Evolutionary conservation across 2,113 vertebrate genomes (phyloP).

Genomic region (Brevimyrus niger): DNA sequence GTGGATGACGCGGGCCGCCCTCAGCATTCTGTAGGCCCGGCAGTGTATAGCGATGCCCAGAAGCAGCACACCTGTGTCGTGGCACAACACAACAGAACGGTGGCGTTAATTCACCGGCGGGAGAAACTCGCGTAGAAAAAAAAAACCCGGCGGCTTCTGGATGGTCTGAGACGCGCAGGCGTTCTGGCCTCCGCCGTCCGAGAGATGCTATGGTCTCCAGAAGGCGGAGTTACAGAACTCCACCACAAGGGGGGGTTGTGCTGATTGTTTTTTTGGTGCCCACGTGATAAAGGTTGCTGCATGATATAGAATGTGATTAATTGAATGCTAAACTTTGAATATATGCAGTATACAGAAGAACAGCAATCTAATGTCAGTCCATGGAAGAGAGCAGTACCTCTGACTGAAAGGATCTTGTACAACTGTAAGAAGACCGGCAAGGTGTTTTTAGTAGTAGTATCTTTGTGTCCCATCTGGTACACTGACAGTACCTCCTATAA

Average conservation of each 20-base stretch:
- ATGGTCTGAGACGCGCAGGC: not conserved
- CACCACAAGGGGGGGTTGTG: not conserved
- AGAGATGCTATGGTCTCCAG: not conserved
- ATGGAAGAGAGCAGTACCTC: not conserved
- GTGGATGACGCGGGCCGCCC: slow-evolving; percentile 58
- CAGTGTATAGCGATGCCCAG: slow-evolving; percentile 61
- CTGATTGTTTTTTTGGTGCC: not conserved
- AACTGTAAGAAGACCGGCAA: not conserved
- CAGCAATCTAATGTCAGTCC: not conserved
- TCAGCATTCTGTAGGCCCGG: slow-evolving; percentile 63
- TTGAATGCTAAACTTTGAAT: not conserved
- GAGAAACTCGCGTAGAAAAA: not conserved
- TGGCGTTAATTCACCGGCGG: slow-evolving; percentile 1
- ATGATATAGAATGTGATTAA: not conserved
- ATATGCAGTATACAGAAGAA: not conserved
- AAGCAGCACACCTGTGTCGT: slow-evolving; percentile 60
- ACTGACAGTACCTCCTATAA: not conserved
- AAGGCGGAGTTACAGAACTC: not conserved
- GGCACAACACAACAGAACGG: slow-evolving; percentile 14
- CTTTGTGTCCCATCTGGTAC: not conserved
- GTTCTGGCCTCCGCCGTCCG: too few species aligned
- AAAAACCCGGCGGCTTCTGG: not conserved
- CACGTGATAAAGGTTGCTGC: not conserved
- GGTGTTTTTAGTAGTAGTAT: not conserved
- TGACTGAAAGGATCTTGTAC: not conserved